These are phyloP conservation scores for Ommatoiulus sabulosus DNA, from an alignment of 2,888 invertebrate species.

Conservation along the genomic window DNA sequence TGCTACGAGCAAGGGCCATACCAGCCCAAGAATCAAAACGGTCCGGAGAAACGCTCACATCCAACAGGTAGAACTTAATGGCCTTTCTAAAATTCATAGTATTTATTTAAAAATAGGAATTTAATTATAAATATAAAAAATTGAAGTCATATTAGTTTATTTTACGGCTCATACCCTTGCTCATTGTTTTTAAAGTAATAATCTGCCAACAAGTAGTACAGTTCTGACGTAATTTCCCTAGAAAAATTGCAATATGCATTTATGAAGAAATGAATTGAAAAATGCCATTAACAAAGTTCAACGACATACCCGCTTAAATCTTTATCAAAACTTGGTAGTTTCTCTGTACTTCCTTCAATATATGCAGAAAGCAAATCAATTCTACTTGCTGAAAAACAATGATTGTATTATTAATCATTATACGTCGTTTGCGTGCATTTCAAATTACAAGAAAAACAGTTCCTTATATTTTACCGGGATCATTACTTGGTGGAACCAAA, in stretches of 20 bases:
- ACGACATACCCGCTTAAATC: constrained; percentile 60
- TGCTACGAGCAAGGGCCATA: constrained; percentile 76
- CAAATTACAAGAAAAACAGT: background rate
- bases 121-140: background rate
- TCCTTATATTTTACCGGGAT: constrained; percentile 58
- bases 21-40: constrained; percentile 95
- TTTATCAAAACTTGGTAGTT: constrained; percentile 69
- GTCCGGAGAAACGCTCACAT: constrained; percentile 82
- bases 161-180: constrained; percentile 65
- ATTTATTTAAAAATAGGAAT: background rate
- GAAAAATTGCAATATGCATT: constrained; percentile 54
- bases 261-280: background rate
- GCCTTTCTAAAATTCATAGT: constrained; percentile 71
- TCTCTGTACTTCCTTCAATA: constrained; percentile 74
- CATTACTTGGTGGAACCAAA: constrained; percentile 64
- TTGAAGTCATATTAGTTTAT: background rate
- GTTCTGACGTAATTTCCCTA: constrained; percentile 70
- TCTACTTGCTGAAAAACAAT: constrained; percentile 53
- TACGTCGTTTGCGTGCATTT: background rate
- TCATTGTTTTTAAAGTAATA: constrained; percentile 91
- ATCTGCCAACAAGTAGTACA: constrained; percentile 93
- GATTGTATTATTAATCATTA: background rate
- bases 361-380: constrained; percentile 67
- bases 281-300: background rate
- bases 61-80: constrained; percentile 83